These are phyloP conservation scores for Phylloscopus whistleri DNA, from an alignment of 2,113 vertebrate genomes.

Conservation along the genomic window DNA sequence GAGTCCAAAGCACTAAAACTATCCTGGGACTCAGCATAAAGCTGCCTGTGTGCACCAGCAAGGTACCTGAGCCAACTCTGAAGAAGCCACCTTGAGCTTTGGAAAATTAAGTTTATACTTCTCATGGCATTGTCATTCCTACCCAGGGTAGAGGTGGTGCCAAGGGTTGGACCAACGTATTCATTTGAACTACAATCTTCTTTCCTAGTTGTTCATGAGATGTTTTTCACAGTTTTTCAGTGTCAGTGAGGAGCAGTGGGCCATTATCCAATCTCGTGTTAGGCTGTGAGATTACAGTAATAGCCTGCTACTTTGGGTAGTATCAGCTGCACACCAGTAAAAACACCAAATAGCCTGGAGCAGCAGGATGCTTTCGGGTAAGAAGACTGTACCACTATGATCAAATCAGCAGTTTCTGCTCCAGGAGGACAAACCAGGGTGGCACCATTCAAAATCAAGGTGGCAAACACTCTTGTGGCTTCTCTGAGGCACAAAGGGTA, in stretches of 20 bases:
- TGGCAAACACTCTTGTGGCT: neutral
- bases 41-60: neutral
- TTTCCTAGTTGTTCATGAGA: neutral
- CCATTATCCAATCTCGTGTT: accelerated
- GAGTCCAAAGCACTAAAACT: neutral
- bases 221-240: neutral
- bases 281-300: neutral
- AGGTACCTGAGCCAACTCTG: neutral
- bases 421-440: neutral
- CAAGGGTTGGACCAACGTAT: accelerated
- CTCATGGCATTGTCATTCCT: neutral
- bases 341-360: neutral
- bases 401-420: neutral
- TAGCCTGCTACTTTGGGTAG: neutral
- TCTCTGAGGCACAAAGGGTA: neutral
- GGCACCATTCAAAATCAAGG: neutral
- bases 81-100: neutral
- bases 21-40: accelerated
- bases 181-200: neutral
- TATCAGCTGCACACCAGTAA: neutral
- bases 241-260: neutral
- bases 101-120: neutral
- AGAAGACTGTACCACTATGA: neutral
- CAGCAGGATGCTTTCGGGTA: neutral
- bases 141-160: neutral